Conservation (phyloP, 2,888 invertebrate species). For the Eupithecia subumbrata region DNA sequence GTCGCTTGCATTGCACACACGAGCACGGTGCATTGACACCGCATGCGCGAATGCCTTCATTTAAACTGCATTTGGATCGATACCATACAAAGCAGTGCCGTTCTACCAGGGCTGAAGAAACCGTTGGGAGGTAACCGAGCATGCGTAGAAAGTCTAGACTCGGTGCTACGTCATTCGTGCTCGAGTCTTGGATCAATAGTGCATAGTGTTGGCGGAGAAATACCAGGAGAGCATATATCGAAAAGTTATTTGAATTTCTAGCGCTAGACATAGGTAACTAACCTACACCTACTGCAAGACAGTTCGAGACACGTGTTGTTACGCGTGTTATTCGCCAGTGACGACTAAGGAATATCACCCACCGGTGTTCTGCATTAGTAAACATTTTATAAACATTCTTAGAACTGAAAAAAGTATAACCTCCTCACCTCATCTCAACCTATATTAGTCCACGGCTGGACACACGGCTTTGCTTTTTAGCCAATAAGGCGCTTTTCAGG, state of each 20-base stretch:
- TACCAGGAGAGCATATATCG: background rate
- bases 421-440: too few relatives aligned
- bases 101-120: slow-evolving; percentile 27
- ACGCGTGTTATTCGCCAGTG: background rate
- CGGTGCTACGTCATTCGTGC: background rate
- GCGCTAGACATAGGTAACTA: background rate
- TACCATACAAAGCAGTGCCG: slow-evolving; percentile 18
- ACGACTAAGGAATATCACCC: background rate
- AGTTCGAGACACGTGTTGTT: background rate
- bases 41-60: slow-evolving; percentile 18
- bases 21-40: slow-evolving; percentile 4
- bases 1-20: background rate
- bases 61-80: slow-evolving; percentile 16
- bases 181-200: slow-evolving; percentile 32
- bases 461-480: too few relatives aligned
- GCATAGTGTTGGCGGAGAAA: slow-evolving; percentile 19
- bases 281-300: background rate
- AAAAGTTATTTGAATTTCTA: background rate
- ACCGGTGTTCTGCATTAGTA: background rate
- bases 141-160: slow-evolving; percentile 34
- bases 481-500: too few relatives aligned
- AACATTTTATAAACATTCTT: too few relatives aligned
- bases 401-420: too few relatives aligned
- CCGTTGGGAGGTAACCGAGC: slow-evolving; percentile 23
- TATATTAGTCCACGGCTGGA: too few relatives aligned